Evolutionary conservation across 2,113 vertebrate genomes (phyloP), one percentile per base, ranked within the genome.

Genomic region (Labeo catla): DNA sequence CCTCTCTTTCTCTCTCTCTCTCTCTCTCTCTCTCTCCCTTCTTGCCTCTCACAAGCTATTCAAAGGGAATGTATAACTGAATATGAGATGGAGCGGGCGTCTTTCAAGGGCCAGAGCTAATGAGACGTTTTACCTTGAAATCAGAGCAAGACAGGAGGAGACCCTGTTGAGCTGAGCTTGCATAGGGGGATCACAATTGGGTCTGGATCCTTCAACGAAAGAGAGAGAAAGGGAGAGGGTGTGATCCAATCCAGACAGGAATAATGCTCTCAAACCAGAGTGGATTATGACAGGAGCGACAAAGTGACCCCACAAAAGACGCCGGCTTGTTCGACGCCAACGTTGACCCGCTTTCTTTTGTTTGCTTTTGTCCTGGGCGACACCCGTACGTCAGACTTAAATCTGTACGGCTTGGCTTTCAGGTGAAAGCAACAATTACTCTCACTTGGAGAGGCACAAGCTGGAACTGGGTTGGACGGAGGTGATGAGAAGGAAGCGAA

Each of bases 61-160:
- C 94, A 95, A 94, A 95, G 93, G 91, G 93, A 95, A 95, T 94
- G 91, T 92, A 90, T 93, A 93, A 95, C 93, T 95, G 93, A 94
- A 95, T 94, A 93, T 90, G 84, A 94, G 93, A 94, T 93, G 90
- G 92, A 93, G 91, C 91, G 89, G 91, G 89, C 92, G 88, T 93
- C 93, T 93, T 94, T 94, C 93, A 93, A 94, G 94, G 93, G 90
- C 93, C 91, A 85, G 85, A 83, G 89, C 92, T 95, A 95, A 95
- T 95, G 94, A 95, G 93, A 94, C 91, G 68, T 93, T 95, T 95
- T 95, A 93, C 93, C 94, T 95, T 94, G 92, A 94, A 95, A 94
- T 93, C 92, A 90, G 90, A 91, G 87, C 90, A 78, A 91, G 85
- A 85, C 86, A 87, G 86, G 45, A 85, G 86, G 87, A 88, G 89